Percentiles rank a stretch among this genome's conserved stretches.
phyloP scores from a whole-genome alignment of 2,888 invertebrate species.

The Stictocephala bisonia region DNA sequence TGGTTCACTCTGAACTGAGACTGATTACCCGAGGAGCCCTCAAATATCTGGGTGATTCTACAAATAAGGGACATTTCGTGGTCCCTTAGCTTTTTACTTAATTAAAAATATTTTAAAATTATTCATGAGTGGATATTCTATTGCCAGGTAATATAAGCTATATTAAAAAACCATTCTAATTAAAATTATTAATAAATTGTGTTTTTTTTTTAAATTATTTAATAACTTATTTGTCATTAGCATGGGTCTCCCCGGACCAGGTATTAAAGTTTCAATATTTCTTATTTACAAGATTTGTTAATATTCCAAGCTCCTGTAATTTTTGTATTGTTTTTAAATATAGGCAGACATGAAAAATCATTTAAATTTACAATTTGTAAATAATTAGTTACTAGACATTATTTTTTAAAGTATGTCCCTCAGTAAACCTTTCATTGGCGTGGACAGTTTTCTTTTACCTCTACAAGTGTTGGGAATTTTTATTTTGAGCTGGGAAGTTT shows the following conservation, averaged over 20 bases:
- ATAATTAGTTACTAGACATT: too few relatives aligned
- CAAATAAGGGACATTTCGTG: too few relatives aligned
- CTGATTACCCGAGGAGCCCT: too few relatives aligned
- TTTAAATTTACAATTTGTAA: too few relatives aligned
- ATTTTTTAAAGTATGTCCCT: neutral
- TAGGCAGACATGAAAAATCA: too few relatives aligned
- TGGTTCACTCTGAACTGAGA: too few relatives aligned
- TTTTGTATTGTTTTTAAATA: neutral
- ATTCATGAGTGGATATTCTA: too few relatives aligned
- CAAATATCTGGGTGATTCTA: too few relatives aligned
- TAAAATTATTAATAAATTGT: too few relatives aligned
- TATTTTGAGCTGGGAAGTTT: neutral
- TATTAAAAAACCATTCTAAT: too few relatives aligned
- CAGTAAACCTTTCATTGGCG: neutral
- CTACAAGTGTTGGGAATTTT: neutral
- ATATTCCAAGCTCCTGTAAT: neutral
- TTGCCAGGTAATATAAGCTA: too few relatives aligned
- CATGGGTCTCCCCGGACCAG: neutral
- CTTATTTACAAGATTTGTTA: neutral
- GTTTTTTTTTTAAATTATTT: neutral
- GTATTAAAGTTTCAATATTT: neutral
- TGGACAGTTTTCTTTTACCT: neutral
- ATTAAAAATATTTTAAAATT: neutral
- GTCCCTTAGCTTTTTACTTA: too few relatives aligned
- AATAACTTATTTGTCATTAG: neutral